phyloP scores from a whole-genome alignment of 2,888 invertebrate genomes.

The Dione juno region DNA sequence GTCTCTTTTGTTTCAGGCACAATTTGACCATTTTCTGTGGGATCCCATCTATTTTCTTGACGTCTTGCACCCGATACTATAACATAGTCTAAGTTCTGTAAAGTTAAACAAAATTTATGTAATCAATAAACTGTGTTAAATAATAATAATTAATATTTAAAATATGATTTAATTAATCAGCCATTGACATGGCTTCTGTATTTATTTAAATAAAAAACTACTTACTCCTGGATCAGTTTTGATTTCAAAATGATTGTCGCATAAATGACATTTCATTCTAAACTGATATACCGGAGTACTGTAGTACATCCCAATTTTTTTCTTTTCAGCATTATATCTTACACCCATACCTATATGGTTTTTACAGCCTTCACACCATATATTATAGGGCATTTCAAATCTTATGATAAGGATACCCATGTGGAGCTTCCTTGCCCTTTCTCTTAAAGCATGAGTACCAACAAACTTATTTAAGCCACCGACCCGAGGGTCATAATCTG shows the following conservation, averaged over 20 bases:
- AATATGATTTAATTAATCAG: too few species aligned
- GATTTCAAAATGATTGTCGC: conserved; percentile 98
- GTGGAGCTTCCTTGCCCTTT: conserved; percentile 97
- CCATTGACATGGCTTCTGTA: background rate
- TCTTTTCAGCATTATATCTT: conserved; percentile 97
- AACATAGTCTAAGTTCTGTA: conserved; percentile 97
- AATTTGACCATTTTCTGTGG: conserved; percentile 96
- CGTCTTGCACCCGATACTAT: conserved; percentile 97
- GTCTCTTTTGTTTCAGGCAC: conserved; percentile 96
- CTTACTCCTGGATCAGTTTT: conserved; percentile 98
- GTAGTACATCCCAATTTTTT: conserved; percentile 98
- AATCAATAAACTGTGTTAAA: too few species aligned
- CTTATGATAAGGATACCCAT: conserved; percentile 97
- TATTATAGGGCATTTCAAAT: conserved; percentile 99
- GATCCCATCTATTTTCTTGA: conserved; percentile 99
- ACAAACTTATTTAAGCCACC: conserved; percentile 97
- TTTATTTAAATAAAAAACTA: background rate
- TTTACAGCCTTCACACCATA: conserved; percentile 99
- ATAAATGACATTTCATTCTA: conserved; percentile 99
- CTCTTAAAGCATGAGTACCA: conserved; percentile 97
- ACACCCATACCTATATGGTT: conserved; percentile 99
- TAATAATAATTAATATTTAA: too few species aligned
- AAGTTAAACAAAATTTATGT: conserved; percentile 44
- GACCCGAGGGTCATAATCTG: conserved; percentile 98
- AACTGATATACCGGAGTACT: conserved; percentile 99